Evolutionary conservation across 2,797 vertebrate species (phyloP).

Genomic region (Euthynnus affinis): DNA sequence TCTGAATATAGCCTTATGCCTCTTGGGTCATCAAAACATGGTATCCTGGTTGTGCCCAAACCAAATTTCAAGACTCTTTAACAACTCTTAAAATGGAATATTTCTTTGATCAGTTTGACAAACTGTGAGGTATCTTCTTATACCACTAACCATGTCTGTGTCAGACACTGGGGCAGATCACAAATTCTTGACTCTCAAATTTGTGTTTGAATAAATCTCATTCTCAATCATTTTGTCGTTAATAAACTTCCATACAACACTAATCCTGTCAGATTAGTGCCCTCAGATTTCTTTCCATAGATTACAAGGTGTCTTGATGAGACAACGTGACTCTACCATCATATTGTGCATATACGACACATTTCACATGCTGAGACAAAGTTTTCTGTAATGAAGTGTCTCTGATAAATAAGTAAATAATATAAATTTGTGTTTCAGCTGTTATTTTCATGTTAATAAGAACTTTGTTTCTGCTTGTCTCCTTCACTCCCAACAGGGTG

Average conservation of each 20-base stretch:
- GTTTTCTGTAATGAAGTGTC: background rate
- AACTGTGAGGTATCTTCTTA: no score
- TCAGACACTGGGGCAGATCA: no score
- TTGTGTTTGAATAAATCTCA: no score
- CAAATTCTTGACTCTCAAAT: no score
- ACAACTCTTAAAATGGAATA: no score
- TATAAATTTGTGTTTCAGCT: background rate
- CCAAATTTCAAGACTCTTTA: no score
- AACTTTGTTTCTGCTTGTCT: slow-evolving; percentile 10
- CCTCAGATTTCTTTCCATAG: background rate
- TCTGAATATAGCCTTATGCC: no score
- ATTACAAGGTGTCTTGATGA: background rate
- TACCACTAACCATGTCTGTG: no score
- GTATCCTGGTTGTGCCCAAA: no score
- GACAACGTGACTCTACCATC: background rate
- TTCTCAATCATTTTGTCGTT: background rate
- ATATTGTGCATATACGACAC: background rate
- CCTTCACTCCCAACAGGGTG: slow-evolving; percentile 37
- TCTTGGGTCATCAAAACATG: no score
- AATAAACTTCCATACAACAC: background rate
- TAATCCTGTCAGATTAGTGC: background rate
- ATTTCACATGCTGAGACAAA: background rate
- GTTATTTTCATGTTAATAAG: background rate
- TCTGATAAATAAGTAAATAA: background rate
- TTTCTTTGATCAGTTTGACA: no score